phyloP scores from a whole-genome alignment of 2,888 invertebrate genomes.

The Perizoma affinitatum region DNA sequence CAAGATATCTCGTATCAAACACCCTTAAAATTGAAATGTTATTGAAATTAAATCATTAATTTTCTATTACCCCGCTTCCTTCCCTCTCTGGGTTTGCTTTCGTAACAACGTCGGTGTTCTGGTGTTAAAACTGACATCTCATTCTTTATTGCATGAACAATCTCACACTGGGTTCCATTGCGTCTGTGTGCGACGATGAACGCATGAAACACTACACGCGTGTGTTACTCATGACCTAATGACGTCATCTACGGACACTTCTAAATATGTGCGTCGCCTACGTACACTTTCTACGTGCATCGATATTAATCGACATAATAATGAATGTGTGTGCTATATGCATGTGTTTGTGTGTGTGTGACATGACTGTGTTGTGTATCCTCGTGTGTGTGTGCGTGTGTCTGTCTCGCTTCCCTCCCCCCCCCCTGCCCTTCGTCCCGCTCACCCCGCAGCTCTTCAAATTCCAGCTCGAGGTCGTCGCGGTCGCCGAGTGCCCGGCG shows the following conservation, averaged over 20 bases:
- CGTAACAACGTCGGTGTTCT: slow-evolving; percentile 71
- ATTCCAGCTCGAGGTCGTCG: slow-evolving; percentile 83
- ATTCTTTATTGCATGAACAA: slow-evolving; percentile 62
- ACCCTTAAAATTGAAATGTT: too few relatives aligned
- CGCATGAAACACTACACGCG: slow-evolving; percentile 13
- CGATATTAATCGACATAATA: neutral
- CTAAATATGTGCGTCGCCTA: slow-evolving; percentile 27
- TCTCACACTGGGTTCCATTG: slow-evolving; percentile 57
- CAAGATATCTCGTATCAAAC: too few relatives aligned
- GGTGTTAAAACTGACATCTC: slow-evolving; percentile 63
- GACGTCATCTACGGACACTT: neutral
- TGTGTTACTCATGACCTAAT: slow-evolving; percentile 22
- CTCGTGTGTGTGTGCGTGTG: slow-evolving; percentile 36
- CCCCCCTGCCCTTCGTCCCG: slow-evolving; percentile 58
- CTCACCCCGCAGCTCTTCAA: slow-evolving; percentile 82
- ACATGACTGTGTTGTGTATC: too few relatives aligned
- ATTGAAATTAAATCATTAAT: slow-evolving; percentile 45
- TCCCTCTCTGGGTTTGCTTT: slow-evolving; percentile 67
- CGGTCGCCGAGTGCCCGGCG: slow-evolving; percentile 69
- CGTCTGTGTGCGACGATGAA: slow-evolving; percentile 40
- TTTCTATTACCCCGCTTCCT: slow-evolving; percentile 55
- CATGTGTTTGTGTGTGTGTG: slow-evolving; percentile 36
- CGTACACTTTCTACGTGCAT: neutral
- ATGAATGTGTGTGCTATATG: slow-evolving; percentile 3
- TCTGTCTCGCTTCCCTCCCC: slow-evolving; percentile 42